phyloP scores from a whole-genome alignment of 2,113 vertebrate genomes.

The Pituophis catenifer region DNA sequence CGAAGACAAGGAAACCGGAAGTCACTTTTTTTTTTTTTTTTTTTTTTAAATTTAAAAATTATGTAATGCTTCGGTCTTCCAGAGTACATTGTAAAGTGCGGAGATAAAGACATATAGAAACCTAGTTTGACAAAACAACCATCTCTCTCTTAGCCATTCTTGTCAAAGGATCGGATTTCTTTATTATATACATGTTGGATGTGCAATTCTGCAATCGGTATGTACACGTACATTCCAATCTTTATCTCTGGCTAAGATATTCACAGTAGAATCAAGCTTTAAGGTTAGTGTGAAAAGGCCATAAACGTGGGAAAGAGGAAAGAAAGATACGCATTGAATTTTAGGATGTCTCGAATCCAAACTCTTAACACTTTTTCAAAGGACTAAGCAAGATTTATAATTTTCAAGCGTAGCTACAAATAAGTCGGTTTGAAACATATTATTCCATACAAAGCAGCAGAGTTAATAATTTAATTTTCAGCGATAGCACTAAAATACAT shows the following conservation, averaged over 20 bases:
- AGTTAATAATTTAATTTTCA: constrained; percentile 43
- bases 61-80: constrained; percentile 70
- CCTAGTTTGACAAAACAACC: constrained; percentile 39
- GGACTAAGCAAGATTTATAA: constrained; percentile 64
- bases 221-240: constrained; percentile 81
- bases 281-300: constrained; percentile 75
- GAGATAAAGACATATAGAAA: constrained; percentile 65
- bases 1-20: too few relatives aligned
- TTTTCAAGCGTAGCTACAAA: constrained; percentile 71
- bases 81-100: constrained; percentile 75
- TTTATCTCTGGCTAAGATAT: constrained; percentile 71
- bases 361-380: constrained; percentile 60
- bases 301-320: constrained; percentile 66
- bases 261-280: constrained; percentile 76
- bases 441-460: constrained; percentile 56
- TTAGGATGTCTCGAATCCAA: constrained; percentile 58
- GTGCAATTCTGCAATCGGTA: constrained; percentile 87
- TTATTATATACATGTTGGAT: constrained; percentile 83
- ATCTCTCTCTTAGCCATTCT: constrained; percentile 71
- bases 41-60: too few relatives aligned
- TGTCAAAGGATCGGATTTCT: constrained; percentile 69
- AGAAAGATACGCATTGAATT: constrained; percentile 62
- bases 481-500: constrained; percentile 42
- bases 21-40: too few relatives aligned
- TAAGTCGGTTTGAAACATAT: constrained; percentile 62